Base-by-base conservation (phyloP, 1,140 invertebrate genomes). In the Tenebrio molitor region DNA sequence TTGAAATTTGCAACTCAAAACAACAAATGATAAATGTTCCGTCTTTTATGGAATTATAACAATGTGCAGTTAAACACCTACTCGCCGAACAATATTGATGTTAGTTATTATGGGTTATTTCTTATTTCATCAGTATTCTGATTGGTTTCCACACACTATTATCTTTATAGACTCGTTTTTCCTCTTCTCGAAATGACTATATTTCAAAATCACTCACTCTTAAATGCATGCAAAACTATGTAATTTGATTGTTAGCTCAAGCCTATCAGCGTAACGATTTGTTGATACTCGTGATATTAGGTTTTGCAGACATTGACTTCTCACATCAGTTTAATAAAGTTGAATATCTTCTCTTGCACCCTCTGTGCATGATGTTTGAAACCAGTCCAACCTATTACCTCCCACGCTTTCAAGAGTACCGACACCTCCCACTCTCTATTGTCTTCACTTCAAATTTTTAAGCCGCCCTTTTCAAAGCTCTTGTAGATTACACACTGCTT, bases 321-420 rank as follows among this genome's bases (percentile, higher is more conserved):
- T 8, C 25, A 29, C 25, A 29, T 29, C 25, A 8, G 8, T 8
- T 8, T 8, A n/a, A n/a, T n/a, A n/a, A n/a, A 29, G 25, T 3
- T 29, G 25, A 29, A n/a, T n/a, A n/a, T n/a, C n/a, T n/a, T n/a
- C 25, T 29, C 25, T 8, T 8, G 25, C 25, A 8, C 25, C 25
- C 25, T 29, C 3, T 8, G 8, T 3, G 36, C 12, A 39, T n/a
- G 6, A n/a, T 39, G 7, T 12, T 2, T 39, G 5, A 39, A 12
- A 39, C 3, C 25, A 29, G 25, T 29, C 36, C 36, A 39, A 39
- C 36, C 36, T n/a, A 39, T 39, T 5, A 29, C 50, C 50, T 4
- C 50, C 50, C 23, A 58, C 50, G 15, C 15, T 58, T 58, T 15
- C 23, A 58, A 58, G 50, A 58, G n/a, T 58, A 58, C 36, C n/a